A percentile compares a stretch with the other conserved stretches of the same genome.
phyloP scores from a whole-genome alignment of 2,797 vertebrate species.

The Trachurus trachurus region DNA sequence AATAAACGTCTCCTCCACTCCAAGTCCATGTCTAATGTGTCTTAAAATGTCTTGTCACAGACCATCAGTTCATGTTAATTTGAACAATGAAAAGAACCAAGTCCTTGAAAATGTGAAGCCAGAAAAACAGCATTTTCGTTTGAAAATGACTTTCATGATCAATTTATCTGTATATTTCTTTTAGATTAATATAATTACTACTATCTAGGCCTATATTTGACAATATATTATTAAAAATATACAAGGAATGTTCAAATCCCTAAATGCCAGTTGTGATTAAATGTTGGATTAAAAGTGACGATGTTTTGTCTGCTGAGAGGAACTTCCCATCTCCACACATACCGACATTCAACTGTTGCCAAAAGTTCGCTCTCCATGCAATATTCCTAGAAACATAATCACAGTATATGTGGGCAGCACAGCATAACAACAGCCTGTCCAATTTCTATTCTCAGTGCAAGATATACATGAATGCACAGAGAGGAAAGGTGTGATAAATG shows the following conservation, averaged over 20 bases:
- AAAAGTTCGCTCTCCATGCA: not conserved
- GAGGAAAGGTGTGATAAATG: not conserved
- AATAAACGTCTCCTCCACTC: no score
- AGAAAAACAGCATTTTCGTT: no score
- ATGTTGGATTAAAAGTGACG: not conserved
- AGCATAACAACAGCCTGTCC: not conserved
- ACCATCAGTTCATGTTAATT: not conserved
- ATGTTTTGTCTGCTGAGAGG: not conserved
- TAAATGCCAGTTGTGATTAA: not conserved
- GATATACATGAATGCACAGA: not conserved
- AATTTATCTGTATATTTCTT: no score
- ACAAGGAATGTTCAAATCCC: not conserved
- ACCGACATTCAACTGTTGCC: not conserved
- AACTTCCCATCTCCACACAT: not conserved
- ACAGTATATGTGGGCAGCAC: not conserved
- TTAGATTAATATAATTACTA: not conserved
- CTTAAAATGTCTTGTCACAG: not conserved
- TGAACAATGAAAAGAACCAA: not conserved
- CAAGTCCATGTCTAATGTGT: not conserved
- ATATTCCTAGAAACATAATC: not conserved
- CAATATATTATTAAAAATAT: no score
- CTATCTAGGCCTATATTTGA: no score
- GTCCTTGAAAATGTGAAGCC: no score
- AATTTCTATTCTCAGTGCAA: not conserved
- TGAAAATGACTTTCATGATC: no score